These are phyloP conservation scores for Tretioscincus oriximinensis DNA, from an alignment of 2,113 vertebrate genomes.

Conservation along the genomic window DNA sequence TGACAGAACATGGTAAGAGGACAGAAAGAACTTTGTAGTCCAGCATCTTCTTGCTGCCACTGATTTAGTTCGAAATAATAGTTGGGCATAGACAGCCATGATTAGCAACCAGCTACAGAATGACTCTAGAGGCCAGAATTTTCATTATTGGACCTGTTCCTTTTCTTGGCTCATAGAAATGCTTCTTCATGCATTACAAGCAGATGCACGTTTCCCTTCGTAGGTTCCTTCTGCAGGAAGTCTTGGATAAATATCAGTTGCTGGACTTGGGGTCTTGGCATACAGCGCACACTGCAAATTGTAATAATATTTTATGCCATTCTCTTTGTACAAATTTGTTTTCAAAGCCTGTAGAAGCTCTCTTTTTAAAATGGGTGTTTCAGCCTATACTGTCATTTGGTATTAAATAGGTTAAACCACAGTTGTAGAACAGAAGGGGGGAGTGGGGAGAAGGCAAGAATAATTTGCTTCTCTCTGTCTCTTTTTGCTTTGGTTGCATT, in stretches of 20 bases:
- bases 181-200: neutral
- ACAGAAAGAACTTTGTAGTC: neutral
- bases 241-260: neutral
- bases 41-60: neutral
- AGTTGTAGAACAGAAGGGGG: neutral
- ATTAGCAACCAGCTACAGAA: neutral
- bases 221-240: neutral
- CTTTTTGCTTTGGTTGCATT: neutral
- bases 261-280: neutral
- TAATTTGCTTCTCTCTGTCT: neutral
- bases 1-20: neutral
- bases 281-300: neutral
- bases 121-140: neutral
- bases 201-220: neutral
- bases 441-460: neutral
- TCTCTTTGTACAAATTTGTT: neutral
- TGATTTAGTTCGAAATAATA: neutral
- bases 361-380: neutral
- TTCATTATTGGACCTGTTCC: neutral
- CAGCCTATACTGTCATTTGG: neutral
- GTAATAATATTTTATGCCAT: neutral
- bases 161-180: neutral
- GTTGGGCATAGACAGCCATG: neutral
- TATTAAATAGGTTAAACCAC: neutral
- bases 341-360: neutral